Base-by-base conservation (phyloP, 2,888 invertebrate species). In the Allophyes oxyacanthae region DNA sequence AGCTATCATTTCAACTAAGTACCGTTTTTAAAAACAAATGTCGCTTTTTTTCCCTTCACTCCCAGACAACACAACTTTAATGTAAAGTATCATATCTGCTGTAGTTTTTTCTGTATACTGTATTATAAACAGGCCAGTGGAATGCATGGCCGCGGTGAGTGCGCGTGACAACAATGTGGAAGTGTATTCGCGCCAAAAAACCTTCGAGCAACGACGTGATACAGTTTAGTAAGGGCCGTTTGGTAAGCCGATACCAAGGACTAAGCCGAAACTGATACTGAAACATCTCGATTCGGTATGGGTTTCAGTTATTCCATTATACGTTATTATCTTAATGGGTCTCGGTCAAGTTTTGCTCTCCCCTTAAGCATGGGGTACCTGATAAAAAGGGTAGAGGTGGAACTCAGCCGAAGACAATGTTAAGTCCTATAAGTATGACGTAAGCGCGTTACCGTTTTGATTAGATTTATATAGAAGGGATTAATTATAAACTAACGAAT, bases 101-200 rank as follows among this genome's bases (percentile, higher is more conserved):
- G 28, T 15, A 36, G 36, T 62, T 65, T 64, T 59, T 69, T 46
- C 13, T 38, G 40, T 42, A 57, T 69, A 43, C 13, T 38, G 40
- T 40, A 57, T 44, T 62, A 54, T 56, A 49, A 61, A 62, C 48
- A 52, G 49, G 50, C 40, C 53, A 62, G 46, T 46, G 33, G 40
- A 54, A 60, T 49, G 72, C 38, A 66, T 50, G 28, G 28, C 28
- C 6, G 53, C 45, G 40, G 59, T 41, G 60, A 61, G 61, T 75
- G 75, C 64, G 54, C 75, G 77, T 76, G 77, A 75, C 75, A 73
- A 70, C 71, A 77, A 76, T 73, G 54, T 67, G 45, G 44, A 72
- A 72, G 54, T 57, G 41, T 57, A 45, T 62, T 55, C 60, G n/a
- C 49, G 37, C 54, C 58, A 45, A 76, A 75, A 75, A 71, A 62